Evolutionary conservation across 2,888 invertebrate genomes (phyloP), one percentile per base, ranked within the genome.

Genomic region (Pimpla rufipes): DNA sequence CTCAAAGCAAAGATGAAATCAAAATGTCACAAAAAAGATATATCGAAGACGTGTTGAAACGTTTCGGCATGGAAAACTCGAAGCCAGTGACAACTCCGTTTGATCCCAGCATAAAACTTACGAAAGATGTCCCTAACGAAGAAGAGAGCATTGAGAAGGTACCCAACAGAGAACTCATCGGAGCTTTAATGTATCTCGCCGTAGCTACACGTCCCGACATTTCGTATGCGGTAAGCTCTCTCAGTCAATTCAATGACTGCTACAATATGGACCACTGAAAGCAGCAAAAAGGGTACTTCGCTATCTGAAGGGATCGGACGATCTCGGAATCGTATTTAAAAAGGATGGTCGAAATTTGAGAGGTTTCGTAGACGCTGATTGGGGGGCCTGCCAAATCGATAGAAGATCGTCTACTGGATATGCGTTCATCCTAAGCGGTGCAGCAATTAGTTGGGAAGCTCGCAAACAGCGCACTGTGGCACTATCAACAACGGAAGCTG

Each of bases 251-350:
- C n/a, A 47, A 47, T n/a, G 45, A 47, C n/a, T 47, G 45, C n/a
- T 47, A 16, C 11, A 47, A 47, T n/a, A 47, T 6, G 45, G n/a
- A 47, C 1, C 45, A 47, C 45, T 47, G 45, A n/a, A 5, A 0
- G 80, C 84, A 1, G 83, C 68, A 0, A 87, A 85, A 7, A 21
- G 85, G 3, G 52, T 85, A 7, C 37, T 86, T 29, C 70, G 70
- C 3, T 78, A 78, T 23, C n/a, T 78, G 2, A 23, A n/a, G 18
- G 78, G 52, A 2, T 57, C 85, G 0, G 11, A 64, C 1, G 57
- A 78, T 0, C 47, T 40, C 13, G 42, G 45, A 29, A 18, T 50
- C 23, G 18, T 0, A 3, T 68, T 18, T 0, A 7, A 8, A 13
- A 50, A n/a, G 10, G 16, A 5, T 42, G 35, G 6, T 1, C n/a